Conservation (phyloP, 2,113 vertebrate genomes). For the Pterocles gutturalis region DNA sequence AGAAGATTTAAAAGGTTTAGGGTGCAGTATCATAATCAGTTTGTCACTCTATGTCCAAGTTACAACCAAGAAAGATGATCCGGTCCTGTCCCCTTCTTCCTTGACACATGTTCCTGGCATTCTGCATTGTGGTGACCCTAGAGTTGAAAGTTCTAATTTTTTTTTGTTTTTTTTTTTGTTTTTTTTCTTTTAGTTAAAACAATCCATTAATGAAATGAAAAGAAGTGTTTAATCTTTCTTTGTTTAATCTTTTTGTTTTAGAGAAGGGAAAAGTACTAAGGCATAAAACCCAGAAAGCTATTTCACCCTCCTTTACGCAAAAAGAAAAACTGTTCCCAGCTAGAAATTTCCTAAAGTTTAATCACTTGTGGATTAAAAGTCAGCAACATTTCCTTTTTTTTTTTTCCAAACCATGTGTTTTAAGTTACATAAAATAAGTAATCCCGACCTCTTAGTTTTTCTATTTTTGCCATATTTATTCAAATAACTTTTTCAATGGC, state of each 20-base stretch:
- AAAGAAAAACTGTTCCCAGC: not conserved
- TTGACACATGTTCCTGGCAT: not conserved
- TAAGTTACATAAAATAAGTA: not conserved
- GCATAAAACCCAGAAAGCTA: not conserved
- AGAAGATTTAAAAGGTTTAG: not conserved
- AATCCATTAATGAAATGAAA: not conserved
- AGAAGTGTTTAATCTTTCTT: not conserved
- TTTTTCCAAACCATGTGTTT: not conserved
- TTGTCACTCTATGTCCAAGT: not conserved
- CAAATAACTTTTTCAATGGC: conserved; percentile 10
- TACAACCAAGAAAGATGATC: not conserved
- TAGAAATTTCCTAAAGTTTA: not conserved
- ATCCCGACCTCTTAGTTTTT: not conserved
- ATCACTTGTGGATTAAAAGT: not conserved
- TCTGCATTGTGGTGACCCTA: not conserved
- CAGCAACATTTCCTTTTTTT: not conserved
- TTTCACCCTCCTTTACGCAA: not conserved
- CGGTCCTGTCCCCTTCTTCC: not conserved
- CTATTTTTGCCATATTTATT: conserved; percentile 1
- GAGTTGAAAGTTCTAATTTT: not conserved
- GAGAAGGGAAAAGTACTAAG: not conserved
- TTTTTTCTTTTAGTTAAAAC: not conserved
- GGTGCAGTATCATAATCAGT: not conserved
- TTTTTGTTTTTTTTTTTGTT: not conserved
- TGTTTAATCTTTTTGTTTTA: not conserved